Conservation (phyloP, 2,113 vertebrate genomes). For the Parus major region DNA sequence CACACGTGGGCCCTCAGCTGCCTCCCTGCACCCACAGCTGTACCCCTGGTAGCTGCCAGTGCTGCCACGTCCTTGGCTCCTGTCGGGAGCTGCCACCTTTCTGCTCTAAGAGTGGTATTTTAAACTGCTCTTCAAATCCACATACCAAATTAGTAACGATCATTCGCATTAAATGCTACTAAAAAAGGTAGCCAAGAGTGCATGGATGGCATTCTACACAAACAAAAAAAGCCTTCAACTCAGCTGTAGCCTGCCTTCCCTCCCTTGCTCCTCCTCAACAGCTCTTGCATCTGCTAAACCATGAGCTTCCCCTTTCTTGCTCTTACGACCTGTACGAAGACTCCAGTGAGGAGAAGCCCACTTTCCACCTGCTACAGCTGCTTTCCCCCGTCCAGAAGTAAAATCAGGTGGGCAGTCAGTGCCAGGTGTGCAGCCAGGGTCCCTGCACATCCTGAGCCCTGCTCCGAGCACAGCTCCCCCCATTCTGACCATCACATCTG, state of each 20-base stretch:
- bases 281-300: neutral
- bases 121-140: neutral
- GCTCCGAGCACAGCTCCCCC: neutral
- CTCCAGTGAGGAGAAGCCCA: neutral
- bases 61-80: neutral
- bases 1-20: neutral
- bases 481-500: fast-evolving
- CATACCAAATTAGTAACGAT: neutral
- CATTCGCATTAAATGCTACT: neutral
- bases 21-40: neutral
- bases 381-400: neutral
- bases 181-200: neutral
- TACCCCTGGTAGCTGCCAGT: neutral
- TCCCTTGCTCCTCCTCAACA: neutral
- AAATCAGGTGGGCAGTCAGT: neutral
- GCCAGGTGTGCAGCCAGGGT: neutral
- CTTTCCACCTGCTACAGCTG: neutral
- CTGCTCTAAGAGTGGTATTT: neutral
- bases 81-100: neutral
- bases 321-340: neutral
- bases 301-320: neutral
- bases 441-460: neutral
- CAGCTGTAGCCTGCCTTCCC: neutral
- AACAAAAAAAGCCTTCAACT: neutral
- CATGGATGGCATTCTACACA: neutral